These are phyloP conservation scores for Andrena hattorfiana DNA, from an alignment of 2,888 invertebrate genomes.

Conservation along the genomic window DNA sequence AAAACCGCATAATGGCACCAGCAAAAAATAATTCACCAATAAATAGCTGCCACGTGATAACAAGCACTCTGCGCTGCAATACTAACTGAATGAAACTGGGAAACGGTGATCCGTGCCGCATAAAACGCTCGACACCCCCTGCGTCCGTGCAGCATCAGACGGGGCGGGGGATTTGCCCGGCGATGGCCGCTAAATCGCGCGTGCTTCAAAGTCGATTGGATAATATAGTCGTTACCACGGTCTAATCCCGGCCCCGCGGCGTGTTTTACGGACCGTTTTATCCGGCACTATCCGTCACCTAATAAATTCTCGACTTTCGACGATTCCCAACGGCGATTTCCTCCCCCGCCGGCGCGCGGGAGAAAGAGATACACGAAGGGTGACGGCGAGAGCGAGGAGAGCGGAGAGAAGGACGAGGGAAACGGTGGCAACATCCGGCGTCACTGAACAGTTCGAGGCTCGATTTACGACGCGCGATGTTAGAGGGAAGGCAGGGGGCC, in stretches of 20 bases:
- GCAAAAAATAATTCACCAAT: no score
- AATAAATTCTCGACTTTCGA: slow-evolving; percentile 72
- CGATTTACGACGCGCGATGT: slow-evolving; percentile 52
- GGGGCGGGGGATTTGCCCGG: no score
- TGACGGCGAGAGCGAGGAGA: no score
- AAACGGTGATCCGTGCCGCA: no score
- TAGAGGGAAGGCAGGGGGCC: slow-evolving; percentile 27
- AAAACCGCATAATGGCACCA: no score
- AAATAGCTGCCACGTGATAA: no score
- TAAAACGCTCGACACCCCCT: no score
- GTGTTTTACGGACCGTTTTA: slow-evolving; percentile 74
- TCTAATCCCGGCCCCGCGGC: slow-evolving; percentile 66
- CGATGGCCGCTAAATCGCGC: slow-evolving; percentile 24
- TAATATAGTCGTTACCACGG: slow-evolving; percentile 60
- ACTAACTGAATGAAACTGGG: no score
- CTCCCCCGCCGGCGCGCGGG: slow-evolving; percentile 29
- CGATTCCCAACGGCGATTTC: slow-evolving; percentile 26
- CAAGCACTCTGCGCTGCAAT: no score
- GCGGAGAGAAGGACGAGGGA: neutral
- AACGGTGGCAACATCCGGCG: slow-evolving; percentile 45
- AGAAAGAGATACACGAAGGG: neutral
- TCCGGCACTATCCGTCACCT: slow-evolving; percentile 69
- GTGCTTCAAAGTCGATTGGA: slow-evolving; percentile 46
- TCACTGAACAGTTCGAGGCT: slow-evolving; percentile 29
- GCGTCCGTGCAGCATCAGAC: no score